A percentile compares a stretch with the other conserved stretches of the same genome.
Conservation (phyloP, 2,888 invertebrate species). For the Eilema sororculum region DNA sequence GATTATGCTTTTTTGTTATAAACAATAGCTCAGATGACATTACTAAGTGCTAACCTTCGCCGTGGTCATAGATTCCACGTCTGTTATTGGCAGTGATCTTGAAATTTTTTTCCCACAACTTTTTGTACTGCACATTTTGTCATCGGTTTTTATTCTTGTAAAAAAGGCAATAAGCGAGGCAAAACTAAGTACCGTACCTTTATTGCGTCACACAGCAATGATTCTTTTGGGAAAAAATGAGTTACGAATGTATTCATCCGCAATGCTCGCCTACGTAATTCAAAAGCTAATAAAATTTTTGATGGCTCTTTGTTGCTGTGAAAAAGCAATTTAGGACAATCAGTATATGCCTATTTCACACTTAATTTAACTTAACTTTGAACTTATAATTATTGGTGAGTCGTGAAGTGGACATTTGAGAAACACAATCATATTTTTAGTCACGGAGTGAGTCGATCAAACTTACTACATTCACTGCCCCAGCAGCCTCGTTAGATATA, state of each 20-base stretch:
- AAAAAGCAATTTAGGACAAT: constrained; percentile 57
- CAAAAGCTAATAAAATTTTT: constrained; percentile 60
- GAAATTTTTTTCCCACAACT: constrained; percentile 67
- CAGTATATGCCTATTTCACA: constrained; percentile 54
- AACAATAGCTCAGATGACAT: constrained; percentile 35
- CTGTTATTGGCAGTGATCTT: constrained; percentile 81
- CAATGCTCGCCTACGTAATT: constrained; percentile 54
- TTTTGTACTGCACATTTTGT: constrained; percentile 63
- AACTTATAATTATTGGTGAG: constrained; percentile 38
- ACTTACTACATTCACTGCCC: not conserved
- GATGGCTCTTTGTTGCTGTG: constrained; percentile 51
- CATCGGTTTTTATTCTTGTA: constrained; percentile 59
- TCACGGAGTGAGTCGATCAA: constrained; percentile 3
- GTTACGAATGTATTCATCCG: constrained; percentile 58
- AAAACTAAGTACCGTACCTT: constrained; percentile 52
- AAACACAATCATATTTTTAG: not conserved
- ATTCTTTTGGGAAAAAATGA: constrained; percentile 59
- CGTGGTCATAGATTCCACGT: constrained; percentile 65
- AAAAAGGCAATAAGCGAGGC: constrained; percentile 65
- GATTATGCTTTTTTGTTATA: constrained; percentile 42
- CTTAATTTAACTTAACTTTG: constrained; percentile 57
- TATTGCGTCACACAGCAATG: constrained; percentile 64
- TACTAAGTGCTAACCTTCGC: constrained; percentile 52
- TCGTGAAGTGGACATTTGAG: constrained; percentile 18
- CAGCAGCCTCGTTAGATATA: not conserved